Evolutionary conservation across 23 tunicate genomes (phyloP).

Genomic region (Styela clava): DNA sequence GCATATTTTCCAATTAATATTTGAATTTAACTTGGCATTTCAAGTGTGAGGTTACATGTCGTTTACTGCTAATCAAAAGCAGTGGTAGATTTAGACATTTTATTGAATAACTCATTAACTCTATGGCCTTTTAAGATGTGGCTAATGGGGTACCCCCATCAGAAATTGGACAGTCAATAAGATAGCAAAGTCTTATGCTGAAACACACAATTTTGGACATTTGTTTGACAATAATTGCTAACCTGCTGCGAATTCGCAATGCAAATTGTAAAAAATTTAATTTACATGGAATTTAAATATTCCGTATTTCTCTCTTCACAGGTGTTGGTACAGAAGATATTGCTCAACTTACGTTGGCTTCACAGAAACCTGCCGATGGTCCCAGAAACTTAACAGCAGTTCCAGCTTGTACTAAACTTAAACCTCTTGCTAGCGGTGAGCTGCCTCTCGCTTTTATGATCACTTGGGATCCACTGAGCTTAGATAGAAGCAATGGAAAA

Average conservation of each 20-base stretch:
- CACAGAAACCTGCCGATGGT: constrained; percentile 51
- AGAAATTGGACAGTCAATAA: too few species aligned
- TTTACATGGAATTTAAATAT: too few species aligned
- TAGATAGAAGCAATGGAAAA: constrained; percentile 50
- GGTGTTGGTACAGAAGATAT: constrained; percentile 45
- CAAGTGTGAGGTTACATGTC: too few species aligned
- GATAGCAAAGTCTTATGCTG: too few species aligned
- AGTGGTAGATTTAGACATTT: too few species aligned
- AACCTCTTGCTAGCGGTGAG: not conserved
- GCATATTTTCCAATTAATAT: too few species aligned
- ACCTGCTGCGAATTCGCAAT: too few species aligned
- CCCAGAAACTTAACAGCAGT: constrained; percentile 48
- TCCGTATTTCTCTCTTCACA: constrained; percentile 3
- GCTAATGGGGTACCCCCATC: not conserved
- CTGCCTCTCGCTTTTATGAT: constrained; percentile 33
- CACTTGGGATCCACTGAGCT: constrained; percentile 54
- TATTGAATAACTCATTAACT: not conserved
- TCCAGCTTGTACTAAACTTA: constrained; percentile 22
- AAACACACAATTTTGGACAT: too few species aligned
- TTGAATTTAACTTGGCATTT: too few species aligned
- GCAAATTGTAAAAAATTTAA: too few species aligned
- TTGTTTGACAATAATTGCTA: too few species aligned
- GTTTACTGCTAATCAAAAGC: too few species aligned
- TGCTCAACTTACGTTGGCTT: constrained; percentile 18
- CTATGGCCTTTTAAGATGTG: not conserved